A percentile compares a stretch with the other conserved stretches of the same genome.
phyloP scores from a whole-genome alignment of 1,140 invertebrate genomes.

The Drosophila ogumai region DNA sequence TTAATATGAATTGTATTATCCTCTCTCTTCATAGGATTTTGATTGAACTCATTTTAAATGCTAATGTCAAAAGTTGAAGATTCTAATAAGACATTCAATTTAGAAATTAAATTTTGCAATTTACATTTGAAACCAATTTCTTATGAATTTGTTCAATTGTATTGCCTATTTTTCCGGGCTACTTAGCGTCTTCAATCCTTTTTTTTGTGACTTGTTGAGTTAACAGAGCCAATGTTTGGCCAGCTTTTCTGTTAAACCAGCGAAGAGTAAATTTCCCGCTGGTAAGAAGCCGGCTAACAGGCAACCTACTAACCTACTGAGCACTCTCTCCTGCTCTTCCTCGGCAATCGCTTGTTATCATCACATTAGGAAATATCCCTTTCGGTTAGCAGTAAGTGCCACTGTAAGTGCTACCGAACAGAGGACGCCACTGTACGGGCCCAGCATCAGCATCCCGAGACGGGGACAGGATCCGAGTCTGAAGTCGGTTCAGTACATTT shows the following conservation, averaged over 20 bases:
- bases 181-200: background rate
- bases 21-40: background rate
- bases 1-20: background rate
- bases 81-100: too few species aligned
- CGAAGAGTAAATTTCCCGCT: conserved; percentile 63
- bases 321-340: background rate
- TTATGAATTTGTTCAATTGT: background rate
- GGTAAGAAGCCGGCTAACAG: conserved; percentile 33
- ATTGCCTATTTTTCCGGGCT: background rate
- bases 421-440: conserved; percentile 21
- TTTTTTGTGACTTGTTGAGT: conserved; percentile 43
- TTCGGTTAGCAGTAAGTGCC: conserved; percentile 42
- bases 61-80: background rate
- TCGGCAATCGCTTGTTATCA: conserved; percentile 41
- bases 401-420: conserved; percentile 41
- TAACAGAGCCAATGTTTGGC: conserved; percentile 21
- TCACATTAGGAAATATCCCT: conserved; percentile 35
- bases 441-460: conserved; percentile 56
- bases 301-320: conserved; percentile 80
- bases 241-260: background rate
- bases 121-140: background rate
- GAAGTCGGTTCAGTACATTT: conserved; percentile 65
- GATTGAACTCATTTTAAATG: background rate
- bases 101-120: too few species aligned
- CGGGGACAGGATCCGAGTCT: conserved; percentile 8